Conservation (phyloP, 2,113 vertebrate genomes). For the Melierax canorus region DNA sequence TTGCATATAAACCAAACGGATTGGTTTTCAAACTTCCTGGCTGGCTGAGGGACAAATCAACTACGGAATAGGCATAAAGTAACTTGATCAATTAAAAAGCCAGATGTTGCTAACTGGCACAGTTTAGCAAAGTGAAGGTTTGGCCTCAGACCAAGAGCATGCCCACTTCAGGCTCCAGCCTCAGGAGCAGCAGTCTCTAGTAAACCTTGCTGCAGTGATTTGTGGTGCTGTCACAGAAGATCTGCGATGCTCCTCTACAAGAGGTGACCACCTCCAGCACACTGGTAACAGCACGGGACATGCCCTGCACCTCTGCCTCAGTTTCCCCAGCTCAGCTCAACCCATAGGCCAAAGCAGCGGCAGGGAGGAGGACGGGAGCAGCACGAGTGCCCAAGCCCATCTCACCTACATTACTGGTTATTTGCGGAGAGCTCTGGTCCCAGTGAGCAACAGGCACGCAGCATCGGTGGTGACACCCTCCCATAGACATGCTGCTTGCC, state of each 20-base stretch:
- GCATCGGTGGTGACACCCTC: background rate
- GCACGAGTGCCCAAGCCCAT: background rate
- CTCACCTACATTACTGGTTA: background rate
- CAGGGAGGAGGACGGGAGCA: background rate
- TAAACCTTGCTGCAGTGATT: background rate
- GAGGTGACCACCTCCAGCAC: background rate
- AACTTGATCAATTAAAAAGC: background rate
- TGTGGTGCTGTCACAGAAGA: background rate
- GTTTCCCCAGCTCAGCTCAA: background rate
- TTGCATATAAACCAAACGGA: background rate
- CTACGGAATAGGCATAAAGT: background rate
- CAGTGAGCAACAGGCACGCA: background rate
- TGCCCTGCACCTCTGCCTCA: background rate
- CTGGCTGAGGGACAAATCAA: background rate
- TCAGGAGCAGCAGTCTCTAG: background rate
- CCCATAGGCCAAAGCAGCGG: background rate
- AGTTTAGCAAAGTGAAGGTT: background rate
- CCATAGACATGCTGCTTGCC: background rate
- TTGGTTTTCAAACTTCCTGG: background rate
- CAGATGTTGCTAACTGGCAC: background rate
- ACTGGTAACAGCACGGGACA: background rate
- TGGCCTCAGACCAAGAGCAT: background rate
- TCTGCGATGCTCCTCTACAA: background rate
- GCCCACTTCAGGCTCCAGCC: background rate
- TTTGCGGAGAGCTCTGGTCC: fast-evolving